A percentile compares a stretch with the other conserved stretches of the same genome.
phyloP scores from a whole-genome alignment of 1,140 invertebrate genomes.

The Drosophila pectinifera region DNA sequence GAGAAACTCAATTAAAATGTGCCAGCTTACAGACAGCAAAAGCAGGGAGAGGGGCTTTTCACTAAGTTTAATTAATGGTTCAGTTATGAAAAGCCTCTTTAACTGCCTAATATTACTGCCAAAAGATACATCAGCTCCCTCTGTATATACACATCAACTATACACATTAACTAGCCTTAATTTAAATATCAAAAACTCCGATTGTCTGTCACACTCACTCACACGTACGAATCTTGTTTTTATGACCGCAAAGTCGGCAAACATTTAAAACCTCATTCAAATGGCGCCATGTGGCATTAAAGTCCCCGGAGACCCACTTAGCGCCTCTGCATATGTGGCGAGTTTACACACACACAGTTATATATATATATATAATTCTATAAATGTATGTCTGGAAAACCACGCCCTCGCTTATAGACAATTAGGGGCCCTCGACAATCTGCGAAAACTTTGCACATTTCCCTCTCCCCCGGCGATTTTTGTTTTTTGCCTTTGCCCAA shows the following conservation, averaged over 20 bases:
- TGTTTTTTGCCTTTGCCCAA: not conserved
- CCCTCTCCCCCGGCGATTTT: not conserved
- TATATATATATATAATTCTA: not conserved
- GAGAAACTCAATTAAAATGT: conserved; percentile 43
- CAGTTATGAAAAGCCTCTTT: no score
- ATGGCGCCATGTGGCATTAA: conserved; percentile 49
- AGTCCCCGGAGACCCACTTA: conserved; percentile 28
- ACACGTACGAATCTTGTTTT: conserved; percentile 19
- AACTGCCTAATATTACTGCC: no score
- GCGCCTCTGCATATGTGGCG: conserved; percentile 12
- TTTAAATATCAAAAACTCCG: not conserved
- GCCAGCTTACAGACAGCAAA: no score
- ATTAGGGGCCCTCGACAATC: conserved; percentile 49
- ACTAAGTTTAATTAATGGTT: no score
- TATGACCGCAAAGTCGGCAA: conserved; percentile 42
- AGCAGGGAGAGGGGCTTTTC: no score
- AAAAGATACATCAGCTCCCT: no score
- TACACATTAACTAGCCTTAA: not conserved
- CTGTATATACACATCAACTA: conserved; percentile 2
- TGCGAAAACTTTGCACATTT: conserved; percentile 52
- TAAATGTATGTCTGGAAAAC: conserved; percentile 8
- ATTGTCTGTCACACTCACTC: not conserved
- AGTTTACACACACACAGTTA: not conserved
- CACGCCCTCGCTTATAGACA: conserved; percentile 45
- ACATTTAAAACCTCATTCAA: conserved; percentile 58